phyloP scores from a whole-genome alignment of 2,113 vertebrate genomes.

The Elaphurus davidianus region DNA sequence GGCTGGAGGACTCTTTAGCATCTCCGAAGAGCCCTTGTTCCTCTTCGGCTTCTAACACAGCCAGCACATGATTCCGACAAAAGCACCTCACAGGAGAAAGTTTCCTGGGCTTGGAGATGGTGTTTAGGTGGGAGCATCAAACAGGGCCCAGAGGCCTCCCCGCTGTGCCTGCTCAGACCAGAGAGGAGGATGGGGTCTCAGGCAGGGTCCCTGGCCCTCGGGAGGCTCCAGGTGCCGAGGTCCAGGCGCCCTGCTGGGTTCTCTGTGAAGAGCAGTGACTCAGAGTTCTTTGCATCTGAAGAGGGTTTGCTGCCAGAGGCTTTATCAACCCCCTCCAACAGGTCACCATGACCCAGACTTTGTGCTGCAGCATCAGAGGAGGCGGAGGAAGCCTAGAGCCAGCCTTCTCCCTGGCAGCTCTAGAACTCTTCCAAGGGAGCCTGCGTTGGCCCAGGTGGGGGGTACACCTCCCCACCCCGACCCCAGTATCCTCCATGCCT shows the following conservation, averaged over 20 bases:
- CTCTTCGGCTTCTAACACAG: not conserved
- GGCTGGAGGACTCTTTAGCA: not conserved
- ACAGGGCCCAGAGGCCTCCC: not conserved
- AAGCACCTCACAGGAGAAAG: not conserved
- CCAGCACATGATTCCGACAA: not conserved
- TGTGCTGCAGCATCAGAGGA: not conserved
- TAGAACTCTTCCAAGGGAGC: not conserved
- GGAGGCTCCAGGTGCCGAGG: not conserved
- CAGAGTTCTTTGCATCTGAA: not conserved
- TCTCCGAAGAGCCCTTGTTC: not conserved
- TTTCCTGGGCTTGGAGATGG: not conserved
- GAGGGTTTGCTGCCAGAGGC: not conserved
- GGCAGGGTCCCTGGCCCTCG: not conserved
- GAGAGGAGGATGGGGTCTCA: not conserved
- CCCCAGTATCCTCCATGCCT: not conserved
- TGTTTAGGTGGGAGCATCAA: not conserved
- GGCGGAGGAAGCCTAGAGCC: not conserved
- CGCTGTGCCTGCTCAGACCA: not conserved
- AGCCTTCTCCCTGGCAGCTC: not conserved
- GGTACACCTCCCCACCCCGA: not conserved
- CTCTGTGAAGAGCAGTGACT: not conserved
- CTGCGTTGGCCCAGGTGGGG: rapidly evolving
- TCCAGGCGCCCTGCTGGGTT: not conserved
- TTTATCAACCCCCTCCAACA: not conserved
- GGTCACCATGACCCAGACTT: not conserved